Evolutionary conservation across 2,888 invertebrate genomes (phyloP).

Genomic region (Cancer borealis): DNA sequence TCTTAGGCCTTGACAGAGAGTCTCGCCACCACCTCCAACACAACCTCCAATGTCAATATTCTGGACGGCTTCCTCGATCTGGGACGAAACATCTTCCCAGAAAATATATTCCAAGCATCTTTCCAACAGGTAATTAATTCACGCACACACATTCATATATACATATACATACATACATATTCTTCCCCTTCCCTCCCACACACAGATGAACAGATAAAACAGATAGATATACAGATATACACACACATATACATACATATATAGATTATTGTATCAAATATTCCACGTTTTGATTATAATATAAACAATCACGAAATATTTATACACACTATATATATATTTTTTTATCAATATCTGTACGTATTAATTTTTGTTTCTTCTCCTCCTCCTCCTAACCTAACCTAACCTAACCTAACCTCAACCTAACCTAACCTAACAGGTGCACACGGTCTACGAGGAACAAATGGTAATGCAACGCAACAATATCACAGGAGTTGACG

Average conservation of each 20-base stretch:
- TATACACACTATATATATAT: neutral
- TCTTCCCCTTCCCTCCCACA: too few relatives aligned
- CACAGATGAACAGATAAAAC: neutral
- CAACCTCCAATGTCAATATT: conserved; percentile 84
- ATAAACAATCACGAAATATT: neutral
- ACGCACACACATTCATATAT: conserved; percentile 39
- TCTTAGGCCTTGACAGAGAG: conserved; percentile 81
- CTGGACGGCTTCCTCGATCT: conserved; percentile 93
- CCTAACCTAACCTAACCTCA: neutral
- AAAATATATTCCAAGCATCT: conserved; percentile 94
- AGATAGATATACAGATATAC: neutral
- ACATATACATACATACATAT: neutral
- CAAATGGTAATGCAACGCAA: conserved; percentile 47
- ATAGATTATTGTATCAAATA: too few relatives aligned
- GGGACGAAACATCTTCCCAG: conserved; percentile 94
- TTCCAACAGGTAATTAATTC: conserved; percentile 86
- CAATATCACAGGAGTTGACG: conserved; percentile 62
- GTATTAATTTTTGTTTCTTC: neutral
- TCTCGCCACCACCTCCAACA: conserved; percentile 78
- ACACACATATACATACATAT: too few relatives aligned
- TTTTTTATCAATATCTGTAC: neutral
- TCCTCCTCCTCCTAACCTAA: neutral
- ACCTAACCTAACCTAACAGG: conserved; percentile 51
- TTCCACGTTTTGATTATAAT: neutral
- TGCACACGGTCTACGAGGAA: conserved; percentile 76